A percentile compares a stretch with the other conserved stretches of the same genome.
Conservation (phyloP, 2,113 vertebrate genomes). For the Montifringilla adamsi region DNA sequence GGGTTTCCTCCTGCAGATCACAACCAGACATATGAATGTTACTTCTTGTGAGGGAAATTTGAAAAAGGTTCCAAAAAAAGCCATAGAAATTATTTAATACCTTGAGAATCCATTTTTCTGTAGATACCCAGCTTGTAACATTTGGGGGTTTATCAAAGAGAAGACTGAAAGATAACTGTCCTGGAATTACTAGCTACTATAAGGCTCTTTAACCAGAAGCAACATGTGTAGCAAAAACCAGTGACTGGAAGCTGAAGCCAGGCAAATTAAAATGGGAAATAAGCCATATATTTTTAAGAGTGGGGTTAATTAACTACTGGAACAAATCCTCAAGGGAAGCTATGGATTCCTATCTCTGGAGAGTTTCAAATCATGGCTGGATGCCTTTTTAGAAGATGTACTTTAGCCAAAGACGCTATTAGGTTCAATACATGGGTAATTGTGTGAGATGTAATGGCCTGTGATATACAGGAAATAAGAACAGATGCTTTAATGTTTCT, state of each 20-base stretch:
- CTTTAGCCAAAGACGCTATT: conserved; percentile 48
- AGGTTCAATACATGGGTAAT: conserved; percentile 44
- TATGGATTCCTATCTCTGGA: conserved; percentile 10
- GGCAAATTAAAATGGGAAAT: conserved; percentile 44
- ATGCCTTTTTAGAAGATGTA: conserved; percentile 28
- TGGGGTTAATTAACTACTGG: conserved; percentile 26
- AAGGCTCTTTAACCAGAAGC: neutral
- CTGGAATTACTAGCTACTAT: neutral
- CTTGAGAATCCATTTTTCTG: neutral
- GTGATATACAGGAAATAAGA: conserved; percentile 41
- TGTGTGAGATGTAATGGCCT: conserved; percentile 53
- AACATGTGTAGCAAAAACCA: neutral
- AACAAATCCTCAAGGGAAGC: conserved; percentile 21
- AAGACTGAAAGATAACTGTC: neutral
- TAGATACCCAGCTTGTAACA: neutral
- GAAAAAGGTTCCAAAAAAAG: neutral
- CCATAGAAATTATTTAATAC: neutral
- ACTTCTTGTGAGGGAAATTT: neutral
- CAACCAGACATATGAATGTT: neutral
- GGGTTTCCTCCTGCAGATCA: neutral
- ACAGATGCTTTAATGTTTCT: conserved; percentile 53
- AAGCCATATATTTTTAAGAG: conserved; percentile 46
- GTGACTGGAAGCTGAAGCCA: conserved; percentile 16
- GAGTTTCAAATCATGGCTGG: conserved; percentile 29
- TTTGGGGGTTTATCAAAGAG: neutral